Percentiles rank a stretch among this genome's conserved stretches.
Evolutionary conservation across 2,888 invertebrate species (phyloP).

Genomic region (Chalcis sispes): DNA sequence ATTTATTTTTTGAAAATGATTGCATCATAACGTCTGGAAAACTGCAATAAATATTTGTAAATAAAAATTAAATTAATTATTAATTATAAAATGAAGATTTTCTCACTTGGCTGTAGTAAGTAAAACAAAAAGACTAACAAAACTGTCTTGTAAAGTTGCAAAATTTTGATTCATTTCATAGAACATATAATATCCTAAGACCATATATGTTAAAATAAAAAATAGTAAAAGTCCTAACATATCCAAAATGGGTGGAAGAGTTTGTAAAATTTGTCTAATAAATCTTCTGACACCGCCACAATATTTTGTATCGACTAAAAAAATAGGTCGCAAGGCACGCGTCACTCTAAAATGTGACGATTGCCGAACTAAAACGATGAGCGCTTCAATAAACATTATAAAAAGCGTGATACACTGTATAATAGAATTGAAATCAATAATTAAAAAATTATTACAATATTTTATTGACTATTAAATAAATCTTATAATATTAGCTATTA

Average conservation of each 20-base stretch:
- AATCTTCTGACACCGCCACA: slow-evolving; percentile 87
- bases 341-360: slow-evolving; percentile 91
- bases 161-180: slow-evolving; percentile 89
- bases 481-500: background rate
- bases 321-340: slow-evolving; percentile 91
- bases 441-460: background rate
- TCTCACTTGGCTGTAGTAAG: slow-evolving; percentile 94
- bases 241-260: slow-evolving; percentile 90
- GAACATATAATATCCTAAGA: slow-evolving; percentile 90
- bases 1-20: slow-evolving; percentile 87
- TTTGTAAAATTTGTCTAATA: slow-evolving; percentile 89
- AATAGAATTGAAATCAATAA: slow-evolving; percentile 19
- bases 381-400: slow-evolving; percentile 90
- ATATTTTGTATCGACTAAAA: slow-evolving; percentile 90
- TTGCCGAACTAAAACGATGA: slow-evolving; percentile 87
- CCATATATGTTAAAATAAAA: slow-evolving; percentile 89
- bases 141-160: slow-evolving; percentile 86
- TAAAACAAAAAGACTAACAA: slow-evolving; percentile 92
- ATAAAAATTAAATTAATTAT: slow-evolving; percentile 1
- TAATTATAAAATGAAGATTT: slow-evolving; percentile 23
- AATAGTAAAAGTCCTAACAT: slow-evolving; percentile 91
- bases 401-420: slow-evolving; percentile 83
- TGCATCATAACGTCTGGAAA: slow-evolving; percentile 97
- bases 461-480: slow-evolving; percentile 10
- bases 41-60: slow-evolving; percentile 75